Conservation (phyloP, 2,113 vertebrate species). For the Pionites leucogaster region DNA sequence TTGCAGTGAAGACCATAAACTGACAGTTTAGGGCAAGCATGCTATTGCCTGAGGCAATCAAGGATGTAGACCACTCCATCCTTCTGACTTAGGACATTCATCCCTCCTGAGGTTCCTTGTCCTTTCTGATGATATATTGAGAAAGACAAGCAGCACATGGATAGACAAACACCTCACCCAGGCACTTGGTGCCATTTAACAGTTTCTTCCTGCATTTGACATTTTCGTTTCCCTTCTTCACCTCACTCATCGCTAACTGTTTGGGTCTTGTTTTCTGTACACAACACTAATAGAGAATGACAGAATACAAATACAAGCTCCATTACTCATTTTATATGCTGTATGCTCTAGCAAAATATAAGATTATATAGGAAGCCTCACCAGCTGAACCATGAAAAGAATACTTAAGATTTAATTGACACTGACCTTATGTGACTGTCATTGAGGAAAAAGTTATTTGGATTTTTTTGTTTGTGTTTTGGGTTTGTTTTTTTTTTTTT, state of each 20-base stretch:
- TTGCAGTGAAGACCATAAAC: constrained; percentile 64
- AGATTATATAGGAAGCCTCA: constrained; percentile 19
- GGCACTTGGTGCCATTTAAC: constrained; percentile 90
- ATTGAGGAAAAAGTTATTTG: neutral
- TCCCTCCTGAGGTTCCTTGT: constrained; percentile 83
- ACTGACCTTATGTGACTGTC: neutral
- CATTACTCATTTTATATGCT: constrained; percentile 57
- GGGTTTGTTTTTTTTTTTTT: too few species aligned
- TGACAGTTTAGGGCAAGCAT: constrained; percentile 74
- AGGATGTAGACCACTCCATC: constrained; percentile 44
- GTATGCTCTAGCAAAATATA: constrained; percentile 40
- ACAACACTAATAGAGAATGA: constrained; percentile 74
- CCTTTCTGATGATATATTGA: constrained; percentile 83
- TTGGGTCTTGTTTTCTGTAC: constrained; percentile 71
- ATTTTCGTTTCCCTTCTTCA: constrained; percentile 82
- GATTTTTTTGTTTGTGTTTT: neutral
- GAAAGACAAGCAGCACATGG: constrained; percentile 87
- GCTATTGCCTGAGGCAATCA: constrained; percentile 72
- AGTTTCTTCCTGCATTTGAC: constrained; percentile 81
- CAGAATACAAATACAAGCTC: constrained; percentile 66
- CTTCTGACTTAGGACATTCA: constrained; percentile 64
- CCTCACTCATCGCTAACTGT: constrained; percentile 75
- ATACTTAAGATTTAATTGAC: constrained; percentile 56
- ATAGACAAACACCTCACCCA: constrained; percentile 80
- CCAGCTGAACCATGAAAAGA: constrained; percentile 21